Evolutionary conservation across 2,113 vertebrate genomes (phyloP).

Genomic region (Dinomys branickii): DNA sequence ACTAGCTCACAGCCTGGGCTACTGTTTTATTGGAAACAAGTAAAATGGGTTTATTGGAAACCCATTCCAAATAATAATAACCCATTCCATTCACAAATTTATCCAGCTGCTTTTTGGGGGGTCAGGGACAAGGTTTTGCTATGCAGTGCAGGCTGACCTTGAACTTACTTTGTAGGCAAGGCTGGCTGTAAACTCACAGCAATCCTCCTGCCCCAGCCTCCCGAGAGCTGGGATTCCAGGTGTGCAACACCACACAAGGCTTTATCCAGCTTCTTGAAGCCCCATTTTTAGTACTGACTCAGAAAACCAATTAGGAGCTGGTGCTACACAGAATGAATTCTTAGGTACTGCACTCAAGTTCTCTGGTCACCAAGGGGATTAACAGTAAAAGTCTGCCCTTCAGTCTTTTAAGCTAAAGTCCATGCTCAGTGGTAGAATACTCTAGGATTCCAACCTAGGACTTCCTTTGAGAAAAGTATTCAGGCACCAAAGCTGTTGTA

Average conservation of each 20-base stretch:
- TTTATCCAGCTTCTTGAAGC: not conserved
- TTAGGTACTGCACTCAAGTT: not conserved
- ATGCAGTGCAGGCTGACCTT: not conserved
- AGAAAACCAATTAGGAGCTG: conserved; percentile 22
- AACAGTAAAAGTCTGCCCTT: conserved; percentile 31
- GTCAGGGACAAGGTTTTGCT: not conserved
- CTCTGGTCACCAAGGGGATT: conserved; percentile 17
- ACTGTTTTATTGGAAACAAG: not conserved
- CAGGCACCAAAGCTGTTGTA: not conserved
- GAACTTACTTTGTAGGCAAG: not conserved
- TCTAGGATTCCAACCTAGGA: not conserved
- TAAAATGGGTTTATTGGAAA: not conserved
- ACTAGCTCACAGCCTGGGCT: conserved; percentile 26
- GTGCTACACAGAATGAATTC: conserved; percentile 42
- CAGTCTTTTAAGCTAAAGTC: conserved; percentile 52
- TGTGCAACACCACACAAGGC: not conserved
- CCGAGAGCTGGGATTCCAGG: not conserved
- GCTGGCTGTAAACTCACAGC: not conserved
- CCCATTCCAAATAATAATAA: not conserved
- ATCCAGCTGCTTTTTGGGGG: not conserved
- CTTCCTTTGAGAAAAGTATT: conserved; percentile 19
- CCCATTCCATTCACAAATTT: not conserved
- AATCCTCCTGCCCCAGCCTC: not conserved
- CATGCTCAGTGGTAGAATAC: not conserved
- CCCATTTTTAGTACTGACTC: conserved; percentile 27